Conservation (phyloP, 2,113 vertebrate genomes). For the Pelecanoides urinatrix region DNA sequence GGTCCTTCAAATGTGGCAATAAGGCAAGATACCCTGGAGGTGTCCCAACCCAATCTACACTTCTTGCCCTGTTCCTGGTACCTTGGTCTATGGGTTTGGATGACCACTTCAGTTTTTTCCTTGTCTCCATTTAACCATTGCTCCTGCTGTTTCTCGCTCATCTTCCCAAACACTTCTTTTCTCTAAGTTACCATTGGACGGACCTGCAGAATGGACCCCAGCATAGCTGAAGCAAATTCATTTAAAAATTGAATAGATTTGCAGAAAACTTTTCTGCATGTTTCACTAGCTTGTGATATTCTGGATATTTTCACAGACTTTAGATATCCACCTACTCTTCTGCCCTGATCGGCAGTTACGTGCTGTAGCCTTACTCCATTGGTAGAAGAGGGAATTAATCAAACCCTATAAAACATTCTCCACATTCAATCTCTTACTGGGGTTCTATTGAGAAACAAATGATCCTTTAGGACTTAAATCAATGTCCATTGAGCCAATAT, state of each 20-base stretch:
- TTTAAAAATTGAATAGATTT: background rate
- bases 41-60: background rate
- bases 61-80: background rate
- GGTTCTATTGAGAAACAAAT: conserved; percentile 34
- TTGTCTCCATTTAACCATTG: background rate
- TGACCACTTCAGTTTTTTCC: background rate
- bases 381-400: background rate
- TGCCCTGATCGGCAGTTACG: background rate
- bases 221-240: background rate
- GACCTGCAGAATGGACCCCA: background rate
- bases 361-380: background rate
- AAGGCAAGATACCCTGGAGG: background rate
- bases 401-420: conserved; percentile 5
- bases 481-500: background rate
- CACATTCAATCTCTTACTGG: background rate
- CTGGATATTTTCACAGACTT: background rate
- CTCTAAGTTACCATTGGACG: background rate
- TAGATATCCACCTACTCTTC: background rate
- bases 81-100: background rate
- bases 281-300: background rate
- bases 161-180: background rate
- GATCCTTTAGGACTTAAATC: conserved; percentile 39
- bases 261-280: background rate
- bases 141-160: background rate
- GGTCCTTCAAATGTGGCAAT: background rate